phyloP scores from a whole-genome alignment of 2,888 invertebrate species.

The Trichopoda pennipes region DNA sequence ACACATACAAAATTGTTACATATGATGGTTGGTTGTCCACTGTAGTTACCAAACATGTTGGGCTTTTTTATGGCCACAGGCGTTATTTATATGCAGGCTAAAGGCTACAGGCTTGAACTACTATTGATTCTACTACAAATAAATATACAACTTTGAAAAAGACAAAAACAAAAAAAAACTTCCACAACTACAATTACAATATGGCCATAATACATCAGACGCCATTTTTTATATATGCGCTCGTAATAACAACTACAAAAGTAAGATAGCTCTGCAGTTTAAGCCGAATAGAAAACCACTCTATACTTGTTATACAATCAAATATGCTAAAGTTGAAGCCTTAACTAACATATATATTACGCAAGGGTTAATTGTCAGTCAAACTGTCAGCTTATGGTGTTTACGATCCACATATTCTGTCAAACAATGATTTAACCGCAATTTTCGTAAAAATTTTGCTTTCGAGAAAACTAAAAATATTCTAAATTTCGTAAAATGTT shows the following conservation, averaged over 20 bases:
- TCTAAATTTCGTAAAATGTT: too few species aligned
- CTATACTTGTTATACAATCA: background rate
- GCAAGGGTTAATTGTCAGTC: too few species aligned
- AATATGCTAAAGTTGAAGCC: too few species aligned
- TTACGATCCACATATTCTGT: too few species aligned
- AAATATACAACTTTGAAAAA: slow-evolving; percentile 13
- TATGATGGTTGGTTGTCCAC: slow-evolving; percentile 74
- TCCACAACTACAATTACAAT: slow-evolving; percentile 46
- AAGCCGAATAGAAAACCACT: background rate
- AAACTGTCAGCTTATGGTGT: too few species aligned
- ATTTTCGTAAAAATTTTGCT: too few species aligned
- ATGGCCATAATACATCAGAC: slow-evolving; percentile 59
- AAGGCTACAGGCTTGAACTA: slow-evolving; percentile 48
- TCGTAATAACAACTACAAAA: slow-evolving; percentile 31
- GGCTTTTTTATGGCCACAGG: slow-evolving; percentile 80
- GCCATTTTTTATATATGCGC: slow-evolving; percentile 59
- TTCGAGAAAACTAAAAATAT: too few species aligned
- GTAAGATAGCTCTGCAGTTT: slow-evolving; percentile 15
- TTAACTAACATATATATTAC: too few species aligned
- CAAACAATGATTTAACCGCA: too few species aligned
- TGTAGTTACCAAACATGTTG: slow-evolving; percentile 75
- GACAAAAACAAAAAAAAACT: slow-evolving; percentile 6
- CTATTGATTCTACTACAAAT: slow-evolving; percentile 12
- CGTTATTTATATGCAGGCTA: slow-evolving; percentile 78
- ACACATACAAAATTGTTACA: slow-evolving; percentile 59